These are phyloP conservation scores for Sclerurus mexicanus DNA, from an alignment of 2,113 vertebrate genomes.

Conservation along the genomic window DNA sequence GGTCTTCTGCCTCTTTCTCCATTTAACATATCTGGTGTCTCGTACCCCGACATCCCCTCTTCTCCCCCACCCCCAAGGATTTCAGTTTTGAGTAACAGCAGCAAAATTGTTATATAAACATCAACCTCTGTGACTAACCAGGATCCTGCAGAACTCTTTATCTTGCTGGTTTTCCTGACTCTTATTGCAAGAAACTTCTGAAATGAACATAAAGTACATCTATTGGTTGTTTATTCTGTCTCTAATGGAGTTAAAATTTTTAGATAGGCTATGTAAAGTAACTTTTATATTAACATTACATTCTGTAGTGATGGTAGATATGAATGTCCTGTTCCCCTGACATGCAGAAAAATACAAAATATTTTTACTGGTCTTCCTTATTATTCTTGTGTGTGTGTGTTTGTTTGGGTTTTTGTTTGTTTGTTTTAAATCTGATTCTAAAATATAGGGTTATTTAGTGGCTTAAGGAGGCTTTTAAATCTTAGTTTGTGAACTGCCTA, in stretches of 20 bases:
- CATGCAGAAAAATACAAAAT: not conserved
- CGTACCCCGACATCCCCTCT: no score
- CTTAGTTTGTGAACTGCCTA: not conserved
- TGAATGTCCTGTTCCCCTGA: not conserved
- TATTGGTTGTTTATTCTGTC: not conserved
- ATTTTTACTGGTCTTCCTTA: not conserved
- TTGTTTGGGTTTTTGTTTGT: not conserved
- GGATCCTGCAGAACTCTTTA: not conserved
- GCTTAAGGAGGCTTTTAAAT: not conserved
- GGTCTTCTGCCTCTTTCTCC: no score
- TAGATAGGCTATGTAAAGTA: not conserved
- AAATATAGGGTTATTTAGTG: not conserved
- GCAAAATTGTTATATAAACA: not conserved
- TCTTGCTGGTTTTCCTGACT: not conserved
- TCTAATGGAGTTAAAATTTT: not conserved
- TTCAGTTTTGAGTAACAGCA: not conserved
- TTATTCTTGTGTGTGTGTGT: not conserved
- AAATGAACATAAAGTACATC: not conserved
- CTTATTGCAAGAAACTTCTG: not conserved
- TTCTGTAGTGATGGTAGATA: not conserved
- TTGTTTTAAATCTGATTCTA: not conserved
- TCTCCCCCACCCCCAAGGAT: not conserved
- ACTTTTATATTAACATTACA: not conserved
- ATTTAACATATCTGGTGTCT: no score
- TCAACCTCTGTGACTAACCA: not conserved